phyloP scores from a whole-genome alignment of 2,797 vertebrate species.

The Tarsius wallacei region DNA sequence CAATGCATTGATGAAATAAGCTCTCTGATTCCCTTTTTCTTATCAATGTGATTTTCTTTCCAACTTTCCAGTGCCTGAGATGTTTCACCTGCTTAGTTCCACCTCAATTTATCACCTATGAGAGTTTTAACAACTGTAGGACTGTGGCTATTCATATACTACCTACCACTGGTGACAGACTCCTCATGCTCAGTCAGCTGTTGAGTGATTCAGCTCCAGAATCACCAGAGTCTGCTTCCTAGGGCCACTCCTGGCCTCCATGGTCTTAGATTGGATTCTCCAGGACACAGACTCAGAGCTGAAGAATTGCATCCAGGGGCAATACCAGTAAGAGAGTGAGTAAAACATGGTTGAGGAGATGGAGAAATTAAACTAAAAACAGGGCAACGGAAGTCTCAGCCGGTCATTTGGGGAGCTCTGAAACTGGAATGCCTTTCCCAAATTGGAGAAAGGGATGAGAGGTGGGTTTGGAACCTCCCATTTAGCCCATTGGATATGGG shows the following conservation, averaged over 20 bases:
- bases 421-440: neutral
- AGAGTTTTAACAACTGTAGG: neutral
- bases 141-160: too few species aligned
- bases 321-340: neutral
- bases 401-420: neutral
- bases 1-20: neutral
- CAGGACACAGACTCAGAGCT: neutral
- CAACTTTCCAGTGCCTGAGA: neutral
- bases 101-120: neutral
- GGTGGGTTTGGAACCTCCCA: neutral
- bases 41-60: neutral
- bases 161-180: neutral
- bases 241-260: neutral
- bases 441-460: neutral
- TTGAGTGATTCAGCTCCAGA: neutral
- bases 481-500: neutral
- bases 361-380: neutral
- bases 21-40: neutral
- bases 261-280: neutral
- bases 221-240: neutral
- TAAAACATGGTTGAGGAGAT: neutral
- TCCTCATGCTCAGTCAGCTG: neutral
- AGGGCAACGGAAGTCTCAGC: neutral
- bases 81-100: neutral
- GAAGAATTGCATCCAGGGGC: neutral